Evolutionary conservation across 2,797 vertebrate genomes (phyloP).

Genomic region (Odontamblyopus lacepedii): DNA sequence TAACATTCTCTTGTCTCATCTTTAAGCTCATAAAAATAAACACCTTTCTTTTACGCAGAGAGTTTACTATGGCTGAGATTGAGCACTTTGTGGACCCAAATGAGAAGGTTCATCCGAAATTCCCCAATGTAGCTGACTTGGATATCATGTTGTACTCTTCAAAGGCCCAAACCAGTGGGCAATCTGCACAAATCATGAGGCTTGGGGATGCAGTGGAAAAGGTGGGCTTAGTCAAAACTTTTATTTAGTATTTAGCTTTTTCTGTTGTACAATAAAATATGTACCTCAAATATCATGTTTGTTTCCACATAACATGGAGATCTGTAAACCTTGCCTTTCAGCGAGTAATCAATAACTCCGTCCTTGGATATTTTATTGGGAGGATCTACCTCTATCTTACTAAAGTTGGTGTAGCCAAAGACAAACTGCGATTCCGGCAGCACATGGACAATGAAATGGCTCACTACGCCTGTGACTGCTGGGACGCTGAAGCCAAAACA

Average conservation of each 20-base stretch:
- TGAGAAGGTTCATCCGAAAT: conserved; percentile 94
- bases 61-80: conserved; percentile 99
- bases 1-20: background rate
- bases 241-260: background rate
- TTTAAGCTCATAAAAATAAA: background rate
- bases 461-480: conserved; percentile 98
- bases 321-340: conserved; percentile 42
- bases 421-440: conserved; percentile 97
- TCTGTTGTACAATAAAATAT: no score
- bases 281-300: no score
- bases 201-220: conserved; percentile 95
- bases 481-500: conserved; percentile 98
- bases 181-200: conserved; percentile 89
- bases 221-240: conserved; percentile 63
- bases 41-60: conserved; percentile 69
- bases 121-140: conserved; percentile 87
- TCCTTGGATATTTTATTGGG: conserved; percentile 97
- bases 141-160: conserved; percentile 90
- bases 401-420: conserved; percentile 92
- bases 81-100: conserved; percentile 98
- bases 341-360: conserved; percentile 98
- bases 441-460: conserved; percentile 99
- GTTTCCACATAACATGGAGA: background rate
- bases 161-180: conserved; percentile 95
- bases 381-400: conserved; percentile 98